phyloP scores from a whole-genome alignment of 2,113 vertebrate genomes.

The Vulpes lagopus region DNA sequence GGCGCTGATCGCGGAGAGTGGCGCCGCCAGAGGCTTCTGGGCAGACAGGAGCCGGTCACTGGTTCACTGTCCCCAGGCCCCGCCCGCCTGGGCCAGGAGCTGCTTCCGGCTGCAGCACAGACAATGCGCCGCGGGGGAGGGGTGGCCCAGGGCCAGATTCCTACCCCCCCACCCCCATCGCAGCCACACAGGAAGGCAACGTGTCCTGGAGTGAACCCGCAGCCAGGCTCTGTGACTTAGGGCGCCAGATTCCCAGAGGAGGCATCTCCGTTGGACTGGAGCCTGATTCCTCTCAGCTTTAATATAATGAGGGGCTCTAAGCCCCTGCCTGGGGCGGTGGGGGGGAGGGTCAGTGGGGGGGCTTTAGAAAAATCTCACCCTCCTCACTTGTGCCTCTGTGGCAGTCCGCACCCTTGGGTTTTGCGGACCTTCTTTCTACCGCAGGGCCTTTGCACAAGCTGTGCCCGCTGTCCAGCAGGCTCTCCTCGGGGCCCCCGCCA shows the following conservation, averaged over 20 bases:
- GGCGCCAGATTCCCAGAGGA: background rate
- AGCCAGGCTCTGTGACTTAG: background rate
- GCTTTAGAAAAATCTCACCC: background rate
- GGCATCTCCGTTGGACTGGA: background rate
- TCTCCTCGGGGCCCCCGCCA: background rate
- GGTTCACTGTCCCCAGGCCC: background rate
- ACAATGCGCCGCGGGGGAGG: constrained; percentile 61
- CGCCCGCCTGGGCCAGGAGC: constrained; percentile 44
- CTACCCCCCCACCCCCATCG: background rate
- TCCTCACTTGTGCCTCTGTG: rapidly evolving
- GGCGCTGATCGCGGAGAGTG: background rate
- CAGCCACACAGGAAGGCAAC: constrained; percentile 68
- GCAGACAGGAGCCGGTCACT: background rate
- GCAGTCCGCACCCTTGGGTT: background rate
- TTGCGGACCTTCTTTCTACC: background rate
- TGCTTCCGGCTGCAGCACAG: constrained; percentile 68
- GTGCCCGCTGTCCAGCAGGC: rapidly evolving
- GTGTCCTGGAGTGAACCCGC: constrained; percentile 75
- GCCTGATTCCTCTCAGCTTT: background rate
- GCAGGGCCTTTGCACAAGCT: rapidly evolving
- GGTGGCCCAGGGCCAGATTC: constrained; percentile 68
- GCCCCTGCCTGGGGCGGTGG: background rate
- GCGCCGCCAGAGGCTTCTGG: background rate
- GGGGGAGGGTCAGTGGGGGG: rapidly evolving
- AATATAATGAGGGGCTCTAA: background rate